These are phyloP conservation scores for Drosophila willistoni DNA, from an alignment of 1,140 invertebrate genomes.

Conservation along the genomic window DNA sequence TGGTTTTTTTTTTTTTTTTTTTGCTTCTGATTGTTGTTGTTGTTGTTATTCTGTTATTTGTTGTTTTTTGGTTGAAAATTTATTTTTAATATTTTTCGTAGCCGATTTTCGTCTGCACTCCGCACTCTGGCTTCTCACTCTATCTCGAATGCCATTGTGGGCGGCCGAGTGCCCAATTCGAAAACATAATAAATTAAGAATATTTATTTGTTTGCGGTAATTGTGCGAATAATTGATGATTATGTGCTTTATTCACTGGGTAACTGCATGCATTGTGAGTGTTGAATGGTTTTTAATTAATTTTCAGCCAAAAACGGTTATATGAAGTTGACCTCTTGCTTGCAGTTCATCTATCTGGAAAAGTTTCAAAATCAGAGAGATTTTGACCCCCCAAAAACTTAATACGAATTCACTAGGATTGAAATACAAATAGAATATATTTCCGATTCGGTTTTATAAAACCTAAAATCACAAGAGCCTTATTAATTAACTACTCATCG, in stretches of 20 bases:
- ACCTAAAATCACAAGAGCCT: no score
- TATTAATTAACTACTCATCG: no score
- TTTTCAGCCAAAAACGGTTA: slow-evolving; percentile 45
- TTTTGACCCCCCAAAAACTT: no score
- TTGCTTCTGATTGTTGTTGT: slow-evolving; percentile 44
- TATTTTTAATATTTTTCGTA: slow-evolving; percentile 75
- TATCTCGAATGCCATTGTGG: slow-evolving; percentile 49
- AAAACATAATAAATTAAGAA: slow-evolving; percentile 80
- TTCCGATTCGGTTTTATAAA: no score
- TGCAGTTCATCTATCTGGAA: slow-evolving; percentile 28
- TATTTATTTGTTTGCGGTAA: slow-evolving; percentile 80
- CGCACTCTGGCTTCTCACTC: slow-evolving; percentile 7
- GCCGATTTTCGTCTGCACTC: slow-evolving; percentile 54
- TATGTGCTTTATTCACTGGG: slow-evolving; percentile 60
- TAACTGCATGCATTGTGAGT: slow-evolving; percentile 40
- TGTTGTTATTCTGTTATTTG: slow-evolving; percentile 48
- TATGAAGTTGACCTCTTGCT: slow-evolving; percentile 55
- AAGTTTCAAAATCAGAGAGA: no score
- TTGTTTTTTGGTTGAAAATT: slow-evolving; percentile 64
- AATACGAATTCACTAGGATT: no score
- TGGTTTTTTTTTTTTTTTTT: not conserved
- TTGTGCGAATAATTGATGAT: slow-evolving; percentile 80
- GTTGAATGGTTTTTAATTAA: slow-evolving; percentile 70
- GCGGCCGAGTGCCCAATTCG: slow-evolving; percentile 54
- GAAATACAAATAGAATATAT: no score